These are phyloP conservation scores for Syndactyla subalaris DNA, from an alignment of 2,797 vertebrate genomes.

Conservation along the genomic window DNA sequence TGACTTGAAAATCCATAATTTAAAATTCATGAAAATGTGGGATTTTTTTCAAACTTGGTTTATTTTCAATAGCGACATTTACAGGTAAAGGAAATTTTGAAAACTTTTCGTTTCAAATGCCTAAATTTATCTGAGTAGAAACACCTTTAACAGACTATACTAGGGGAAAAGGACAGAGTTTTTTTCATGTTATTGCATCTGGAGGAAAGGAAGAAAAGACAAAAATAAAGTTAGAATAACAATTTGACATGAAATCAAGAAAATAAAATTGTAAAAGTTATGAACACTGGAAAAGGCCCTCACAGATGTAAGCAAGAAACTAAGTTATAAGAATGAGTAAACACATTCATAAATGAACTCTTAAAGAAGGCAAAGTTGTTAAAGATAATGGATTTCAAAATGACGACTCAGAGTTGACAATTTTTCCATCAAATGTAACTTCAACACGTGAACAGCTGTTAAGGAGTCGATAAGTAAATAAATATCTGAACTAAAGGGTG, in stretches of 20 bases:
- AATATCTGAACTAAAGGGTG: not conserved
- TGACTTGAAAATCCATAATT: constrained; percentile 28
- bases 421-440: not conserved
- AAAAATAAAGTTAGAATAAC: not conserved
- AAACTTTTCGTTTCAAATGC: not conserved
- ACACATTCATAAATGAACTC: not conserved
- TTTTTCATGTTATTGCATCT: not conserved
- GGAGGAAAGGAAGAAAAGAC: not conserved
- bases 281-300: not conserved
- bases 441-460: not conserved
- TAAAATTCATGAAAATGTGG: not conserved
- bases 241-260: not conserved
- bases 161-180: not conserved
- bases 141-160: not conserved
- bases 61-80: not conserved
- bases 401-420: not conserved
- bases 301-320: not conserved
- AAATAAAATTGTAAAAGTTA: not conserved
- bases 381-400: not conserved
- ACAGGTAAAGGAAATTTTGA: not conserved
- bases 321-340: not conserved
- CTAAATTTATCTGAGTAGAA: not conserved
- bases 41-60: not conserved
- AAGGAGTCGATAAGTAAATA: not conserved
- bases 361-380: not conserved